These are phyloP conservation scores for Galerucella nymphaeae DNA, from an alignment of 2,888 invertebrate species.

Conservation along the genomic window DNA sequence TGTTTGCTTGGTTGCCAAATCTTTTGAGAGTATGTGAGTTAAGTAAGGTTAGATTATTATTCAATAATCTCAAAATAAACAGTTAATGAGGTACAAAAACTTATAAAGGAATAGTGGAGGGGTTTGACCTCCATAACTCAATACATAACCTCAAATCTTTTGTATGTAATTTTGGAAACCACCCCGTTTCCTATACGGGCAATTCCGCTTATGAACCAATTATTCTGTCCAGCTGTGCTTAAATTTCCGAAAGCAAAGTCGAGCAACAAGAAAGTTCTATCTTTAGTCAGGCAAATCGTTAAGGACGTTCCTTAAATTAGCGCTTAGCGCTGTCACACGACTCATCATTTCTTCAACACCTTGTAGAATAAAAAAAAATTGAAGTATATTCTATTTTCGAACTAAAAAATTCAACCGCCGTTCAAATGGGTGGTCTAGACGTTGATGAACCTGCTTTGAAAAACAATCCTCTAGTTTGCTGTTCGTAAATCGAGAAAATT, in stretches of 20 bases:
- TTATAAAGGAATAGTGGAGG: too few species aligned
- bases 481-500: constrained; percentile 61
- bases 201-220: constrained; percentile 10
- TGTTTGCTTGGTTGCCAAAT: too few species aligned
- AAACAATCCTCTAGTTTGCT: constrained; percentile 58
- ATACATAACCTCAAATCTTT: too few species aligned
- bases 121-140: too few species aligned
- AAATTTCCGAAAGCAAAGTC: not conserved
- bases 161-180: not conserved
- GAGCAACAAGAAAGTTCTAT: constrained; percentile 20
- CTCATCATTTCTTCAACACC: constrained; percentile 58
- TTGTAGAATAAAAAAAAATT: constrained; percentile 38
- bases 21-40: too few species aligned
- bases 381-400: constrained; percentile 54
- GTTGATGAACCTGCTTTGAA: constrained; percentile 58
- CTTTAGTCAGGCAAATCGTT: constrained; percentile 32
- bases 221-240: constrained; percentile 29
- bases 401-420: constrained; percentile 49
- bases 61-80: too few species aligned
- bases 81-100: too few species aligned
- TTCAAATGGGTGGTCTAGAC: constrained; percentile 61
- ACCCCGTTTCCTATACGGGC: not conserved
- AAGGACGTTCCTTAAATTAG: constrained; percentile 44
- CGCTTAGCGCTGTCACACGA: constrained; percentile 44
- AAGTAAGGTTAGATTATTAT: too few species aligned